Evolutionary conservation across 2,888 invertebrate genomes (phyloP), one percentile per base, ranked within the genome.

Genomic region (Gymnosoma rotundatum): DNA sequence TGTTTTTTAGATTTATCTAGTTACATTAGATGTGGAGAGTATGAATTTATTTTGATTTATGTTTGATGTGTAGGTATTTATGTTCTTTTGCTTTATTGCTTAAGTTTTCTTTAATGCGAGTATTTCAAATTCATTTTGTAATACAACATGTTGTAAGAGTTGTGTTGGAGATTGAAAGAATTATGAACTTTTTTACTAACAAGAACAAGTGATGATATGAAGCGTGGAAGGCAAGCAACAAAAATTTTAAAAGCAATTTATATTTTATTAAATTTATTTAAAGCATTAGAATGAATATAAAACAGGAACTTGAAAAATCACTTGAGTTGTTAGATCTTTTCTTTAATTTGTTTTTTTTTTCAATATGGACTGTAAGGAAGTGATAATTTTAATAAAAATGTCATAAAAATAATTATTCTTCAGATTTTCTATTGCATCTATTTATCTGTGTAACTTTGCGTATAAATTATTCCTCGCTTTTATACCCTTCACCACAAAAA

Each of bases 1-100:
- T 87, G 87, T 56, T 18, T 70, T 32, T 21, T 9, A 18, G 90
- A 89, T 89, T 90, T 90, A 90, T 90, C 90, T 90, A 88, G 88
- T 90, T 81, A 78, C 78, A 74, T 78, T 74, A 70, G 64, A 58
- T 73, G 69, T 7, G 42, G 20, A 25, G 61, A 64, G 79, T 73
- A 60, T 63, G 63, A 81, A 78, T 78, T 61, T 78, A 63, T 72
- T 84, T 84, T 84, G 84, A 84, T 84, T 84, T 84, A 84, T 84
- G 84, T 74, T 74, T 84, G 84, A 84, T 84, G 84, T 84, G 84
- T 81, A 84, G 84, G 84, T 84, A 84, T 81, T 81, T 78, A 74
- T 81, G 81, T 83, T 83, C 64, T 76, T 48, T 72, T 36, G 14
- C 45, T 38, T 54, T 45, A 18, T 38, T 36, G 25, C 48, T 25